Evolutionary conservation across 1,140 invertebrate genomes (phyloP), one percentile per base, ranked within the genome.

Genomic region (Harlomillsia oculata): DNA sequence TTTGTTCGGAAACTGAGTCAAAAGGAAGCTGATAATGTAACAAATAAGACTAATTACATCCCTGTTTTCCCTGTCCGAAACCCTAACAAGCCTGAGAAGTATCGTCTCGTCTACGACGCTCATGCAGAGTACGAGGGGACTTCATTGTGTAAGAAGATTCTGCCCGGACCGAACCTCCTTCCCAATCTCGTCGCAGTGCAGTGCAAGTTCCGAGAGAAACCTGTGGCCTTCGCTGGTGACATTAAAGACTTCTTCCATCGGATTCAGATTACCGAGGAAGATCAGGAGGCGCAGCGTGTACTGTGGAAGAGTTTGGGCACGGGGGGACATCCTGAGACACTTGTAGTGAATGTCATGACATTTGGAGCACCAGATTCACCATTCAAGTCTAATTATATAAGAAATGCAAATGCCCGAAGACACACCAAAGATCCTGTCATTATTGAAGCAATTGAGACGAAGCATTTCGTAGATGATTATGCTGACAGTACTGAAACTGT

Each of bases 41-140:
- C 11, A 48, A 11, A 9, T 11, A 50, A 30, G 9, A 30, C 25
- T 30, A 9, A 26, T 56, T 67, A 66, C 41, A 51, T 69, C 3
- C 62, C 67, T 2, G 62, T 67, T 37, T 63, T 67, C 46, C 55
- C 34, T 6, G 66, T 69, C 6, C 55, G 53, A 26, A 54, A 63
- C 32, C 59, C 64, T 8, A 53, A 57, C n/a, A 68, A 67, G 21
- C 52, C 52, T 5, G 48, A 45, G 1, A 70, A 68, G 43, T 13
- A 68, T 5, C 8, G 68, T 5, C 59, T 69, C 1, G 68, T 69
- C 2, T 69, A 68, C 41, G 67, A 68, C 44, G 63, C 58, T 46
- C 46, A 40, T 44, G 67, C 63, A 8, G 59, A 55, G 36, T 60
- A 32, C 32, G 29, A 44, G 9, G 64, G 58, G 2, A 30, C 25